phyloP scores from a whole-genome alignment of 2,797 vertebrate species.

The Galaxias olidus region DNA sequence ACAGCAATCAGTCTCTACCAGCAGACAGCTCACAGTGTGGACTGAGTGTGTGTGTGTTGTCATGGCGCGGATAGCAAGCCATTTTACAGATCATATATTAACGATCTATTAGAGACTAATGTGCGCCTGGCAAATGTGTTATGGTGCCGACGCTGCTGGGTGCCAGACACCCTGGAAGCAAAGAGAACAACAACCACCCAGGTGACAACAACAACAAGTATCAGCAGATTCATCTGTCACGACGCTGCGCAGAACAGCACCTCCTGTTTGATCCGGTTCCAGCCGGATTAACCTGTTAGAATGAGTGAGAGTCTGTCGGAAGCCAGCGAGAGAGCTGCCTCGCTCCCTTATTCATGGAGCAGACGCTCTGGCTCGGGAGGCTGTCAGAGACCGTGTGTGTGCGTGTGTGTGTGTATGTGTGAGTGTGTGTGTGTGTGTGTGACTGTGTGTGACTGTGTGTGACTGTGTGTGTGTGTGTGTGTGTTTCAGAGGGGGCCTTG shows the following conservation, averaged over 20 bases:
- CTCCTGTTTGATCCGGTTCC: constrained; percentile 28
- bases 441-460: too few species aligned
- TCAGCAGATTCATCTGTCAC: neutral
- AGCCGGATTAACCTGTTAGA: constrained; percentile 46
- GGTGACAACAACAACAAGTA: neutral
- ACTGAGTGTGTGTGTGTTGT: too few species aligned
- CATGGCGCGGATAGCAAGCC: too few species aligned
- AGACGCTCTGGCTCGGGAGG: constrained; percentile 37
- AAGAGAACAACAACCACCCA: neutral
- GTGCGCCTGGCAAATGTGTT: too few species aligned
- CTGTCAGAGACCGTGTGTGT: neutral
- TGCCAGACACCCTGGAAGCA: neutral
- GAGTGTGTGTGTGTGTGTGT: too few species aligned
- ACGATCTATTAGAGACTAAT: too few species aligned
- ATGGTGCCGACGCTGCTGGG: too few species aligned
- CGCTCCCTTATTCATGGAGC: constrained; percentile 43
- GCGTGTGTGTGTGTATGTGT: too few species aligned
- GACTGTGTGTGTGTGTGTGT: too few species aligned
- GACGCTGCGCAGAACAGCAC: constrained; percentile 25
- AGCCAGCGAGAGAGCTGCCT: constrained; percentile 8
- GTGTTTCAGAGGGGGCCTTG: neutral
- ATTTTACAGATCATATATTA: too few species aligned
- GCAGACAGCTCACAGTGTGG: too few species aligned
- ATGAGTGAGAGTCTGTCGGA: constrained; percentile 37
- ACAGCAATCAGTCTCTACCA: too few species aligned